phyloP scores from a whole-genome alignment of 1,140 invertebrate species.

The Microplitis demolitor region DNA sequence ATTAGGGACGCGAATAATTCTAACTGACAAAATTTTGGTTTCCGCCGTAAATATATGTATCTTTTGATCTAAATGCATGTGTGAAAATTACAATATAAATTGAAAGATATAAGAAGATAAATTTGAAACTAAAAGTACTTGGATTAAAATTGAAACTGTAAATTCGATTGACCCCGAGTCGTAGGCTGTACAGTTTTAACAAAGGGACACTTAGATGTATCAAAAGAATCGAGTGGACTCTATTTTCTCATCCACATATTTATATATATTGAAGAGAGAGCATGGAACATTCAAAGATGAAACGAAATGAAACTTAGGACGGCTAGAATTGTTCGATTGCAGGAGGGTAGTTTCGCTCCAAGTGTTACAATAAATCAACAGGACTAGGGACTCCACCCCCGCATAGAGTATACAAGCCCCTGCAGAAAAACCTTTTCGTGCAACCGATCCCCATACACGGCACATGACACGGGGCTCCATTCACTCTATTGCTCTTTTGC shows the following conservation, averaged over 20 bases:
- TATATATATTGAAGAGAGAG: background rate
- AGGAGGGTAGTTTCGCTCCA: conserved; percentile 27
- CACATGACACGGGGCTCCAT: conserved; percentile 22
- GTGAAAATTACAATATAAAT: background rate
- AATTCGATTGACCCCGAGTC: no score
- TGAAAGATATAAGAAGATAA: background rate
- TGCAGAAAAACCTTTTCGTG: background rate
- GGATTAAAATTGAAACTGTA: no score
- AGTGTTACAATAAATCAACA: conserved; percentile 47
- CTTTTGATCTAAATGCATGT: no score
- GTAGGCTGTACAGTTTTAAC: no score
- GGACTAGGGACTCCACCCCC: conserved; percentile 35
- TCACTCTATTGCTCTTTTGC: conserved; percentile 12
- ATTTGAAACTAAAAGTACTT: background rate
- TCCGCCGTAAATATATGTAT: no score
- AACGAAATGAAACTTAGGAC: background rate
- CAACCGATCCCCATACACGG: conserved; percentile 28
- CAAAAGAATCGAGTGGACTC: no score
- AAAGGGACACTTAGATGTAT: no score
- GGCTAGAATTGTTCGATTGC: conserved; percentile 13
- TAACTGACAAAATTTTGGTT: no score
- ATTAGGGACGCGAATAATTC: no score
- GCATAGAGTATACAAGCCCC: conserved; percentile 1
- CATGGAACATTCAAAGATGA: background rate
- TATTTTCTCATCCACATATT: background rate